Base-by-base conservation (phyloP, 1,140 invertebrate species). In the Calephelis nemesis region DNA sequence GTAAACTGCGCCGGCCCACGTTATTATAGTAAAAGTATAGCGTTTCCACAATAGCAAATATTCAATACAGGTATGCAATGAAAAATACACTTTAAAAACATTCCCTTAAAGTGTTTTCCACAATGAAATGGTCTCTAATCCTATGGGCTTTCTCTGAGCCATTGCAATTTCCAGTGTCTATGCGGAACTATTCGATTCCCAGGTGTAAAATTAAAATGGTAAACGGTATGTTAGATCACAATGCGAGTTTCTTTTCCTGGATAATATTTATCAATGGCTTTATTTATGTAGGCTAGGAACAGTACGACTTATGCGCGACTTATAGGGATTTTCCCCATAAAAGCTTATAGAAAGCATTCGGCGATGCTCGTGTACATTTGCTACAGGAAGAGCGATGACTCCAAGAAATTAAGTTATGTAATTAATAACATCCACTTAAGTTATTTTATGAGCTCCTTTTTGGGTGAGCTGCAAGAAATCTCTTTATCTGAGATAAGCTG, bases 11-110 rank as follows among this genome's bases (percentile, higher is more conserved):
- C 65, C 4, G 47, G 58, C 58, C 30, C 58, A 60, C 58, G 39
- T 60, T 49, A 72, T 75, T 77, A 72, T 69, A 78, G 83, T 85
- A 87, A 87, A 82, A 87, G 84, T 87, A 75, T 79, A 83, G 19
- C 54, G 39, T 60, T 60, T 39, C 39, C 42, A 45, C 8, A 45
- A 45, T 45, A 9, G 10, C 19, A 58, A 60, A 30, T 7, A 30
- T 30, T 60, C 12, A 39, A 5, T 40, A 5, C 2, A 40, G 4
- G 7, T n/a, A 2, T 58, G 10, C 19, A 39, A 15, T 40, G 54
- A n/a, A 7, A 60, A 60, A 60, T 60, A 40, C 7, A 40, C 54
- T 60, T 12, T 60, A 60, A 7, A 0, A 3, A 39, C 39, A 30
- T 60, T 4, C 1, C 3, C 0, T n/a, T 40, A 60, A 11, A 40